Evolutionary conservation across 2,797 vertebrate genomes (phyloP).

Genomic region (Chaetodon trifasciatus): DNA sequence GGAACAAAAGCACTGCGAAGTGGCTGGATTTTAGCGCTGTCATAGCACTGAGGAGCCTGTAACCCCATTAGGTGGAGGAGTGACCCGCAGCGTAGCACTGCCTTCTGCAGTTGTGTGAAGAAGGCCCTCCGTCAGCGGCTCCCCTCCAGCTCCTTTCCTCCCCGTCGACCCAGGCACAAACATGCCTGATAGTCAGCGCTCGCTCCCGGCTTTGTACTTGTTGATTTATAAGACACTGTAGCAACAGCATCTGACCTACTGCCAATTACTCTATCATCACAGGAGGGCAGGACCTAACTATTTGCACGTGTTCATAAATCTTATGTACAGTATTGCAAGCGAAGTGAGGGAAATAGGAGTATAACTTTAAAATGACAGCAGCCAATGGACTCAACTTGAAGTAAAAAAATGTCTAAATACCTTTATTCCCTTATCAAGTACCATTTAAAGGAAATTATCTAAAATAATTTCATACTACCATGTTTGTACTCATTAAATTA

Average conservation of each 20-base stretch:
- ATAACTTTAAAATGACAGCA: neutral
- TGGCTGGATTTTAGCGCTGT: slow-evolving; percentile 82
- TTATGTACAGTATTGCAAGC: neutral
- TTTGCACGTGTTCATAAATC: slow-evolving; percentile 61
- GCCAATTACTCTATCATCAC: slow-evolving; percentile 76
- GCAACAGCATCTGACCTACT: slow-evolving; percentile 69
- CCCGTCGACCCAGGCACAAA: slow-evolving; percentile 68
- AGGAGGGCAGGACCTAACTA: slow-evolving; percentile 63
- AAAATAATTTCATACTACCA: neutral
- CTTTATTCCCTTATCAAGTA: neutral
- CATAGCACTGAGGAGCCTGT: slow-evolving; percentile 71
- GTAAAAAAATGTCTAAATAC: neutral
- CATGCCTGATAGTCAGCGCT: slow-evolving; percentile 53
- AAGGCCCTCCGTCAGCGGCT: slow-evolving; percentile 72
- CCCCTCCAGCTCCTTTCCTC: slow-evolving; percentile 57
- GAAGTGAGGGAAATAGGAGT: neutral
- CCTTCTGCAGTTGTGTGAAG: slow-evolving; percentile 54
- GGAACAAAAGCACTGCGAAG: slow-evolving; percentile 84
- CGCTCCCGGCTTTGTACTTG: slow-evolving; percentile 70
- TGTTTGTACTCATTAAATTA: neutral
- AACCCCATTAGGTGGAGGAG: slow-evolving; percentile 79
- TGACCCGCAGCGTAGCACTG: slow-evolving; percentile 65
- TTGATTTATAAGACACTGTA: slow-evolving; percentile 75
- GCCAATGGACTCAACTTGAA: neutral
- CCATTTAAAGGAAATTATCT: neutral